Evolutionary conservation across 2,888 invertebrate species (phyloP).

Genomic region (Microctonus aethiopoides): DNA sequence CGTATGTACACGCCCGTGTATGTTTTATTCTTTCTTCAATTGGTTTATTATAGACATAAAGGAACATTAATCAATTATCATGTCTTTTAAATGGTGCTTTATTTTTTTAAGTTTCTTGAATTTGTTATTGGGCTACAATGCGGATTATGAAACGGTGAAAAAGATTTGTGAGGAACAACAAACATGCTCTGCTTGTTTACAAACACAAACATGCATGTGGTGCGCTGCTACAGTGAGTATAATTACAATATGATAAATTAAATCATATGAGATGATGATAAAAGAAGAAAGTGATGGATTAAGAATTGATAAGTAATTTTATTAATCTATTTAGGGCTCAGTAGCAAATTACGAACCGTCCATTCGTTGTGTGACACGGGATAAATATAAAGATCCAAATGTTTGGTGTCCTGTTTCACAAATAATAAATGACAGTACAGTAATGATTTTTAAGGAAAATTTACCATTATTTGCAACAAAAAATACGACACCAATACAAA

Average conservation of each 20-base stretch:
- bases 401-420: slow-evolving; percentile 48
- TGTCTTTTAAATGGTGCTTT: slow-evolving; percentile 4
- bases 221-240: slow-evolving; percentile 61
- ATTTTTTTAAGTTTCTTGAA: slow-evolving; percentile 15
- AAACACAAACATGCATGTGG: slow-evolving; percentile 68
- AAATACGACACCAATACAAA: slow-evolving; percentile 64
- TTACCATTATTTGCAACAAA: slow-evolving; percentile 43
- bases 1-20: not conserved
- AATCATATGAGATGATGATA: not conserved
- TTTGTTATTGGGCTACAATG: slow-evolving; percentile 15
- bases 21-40: not conserved
- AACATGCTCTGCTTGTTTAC: slow-evolving; percentile 68
- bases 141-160: slow-evolving; percentile 46
- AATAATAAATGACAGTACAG: slow-evolving; percentile 39
- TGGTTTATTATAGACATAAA: not conserved
- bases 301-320: too few relatives aligned
- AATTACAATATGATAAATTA: too few relatives aligned
- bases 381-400: slow-evolving; percentile 36
- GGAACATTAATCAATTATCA: not conserved
- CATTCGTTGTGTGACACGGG: slow-evolving; percentile 50
- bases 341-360: slow-evolving; percentile 35
- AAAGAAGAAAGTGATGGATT: too few relatives aligned
- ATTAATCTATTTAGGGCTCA: not conserved
- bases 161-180: slow-evolving; percentile 60
- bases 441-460: slow-evolving; percentile 35